These are phyloP conservation scores for Oceanites oceanicus DNA, from an alignment of 2,113 vertebrate species.

Conservation along the genomic window DNA sequence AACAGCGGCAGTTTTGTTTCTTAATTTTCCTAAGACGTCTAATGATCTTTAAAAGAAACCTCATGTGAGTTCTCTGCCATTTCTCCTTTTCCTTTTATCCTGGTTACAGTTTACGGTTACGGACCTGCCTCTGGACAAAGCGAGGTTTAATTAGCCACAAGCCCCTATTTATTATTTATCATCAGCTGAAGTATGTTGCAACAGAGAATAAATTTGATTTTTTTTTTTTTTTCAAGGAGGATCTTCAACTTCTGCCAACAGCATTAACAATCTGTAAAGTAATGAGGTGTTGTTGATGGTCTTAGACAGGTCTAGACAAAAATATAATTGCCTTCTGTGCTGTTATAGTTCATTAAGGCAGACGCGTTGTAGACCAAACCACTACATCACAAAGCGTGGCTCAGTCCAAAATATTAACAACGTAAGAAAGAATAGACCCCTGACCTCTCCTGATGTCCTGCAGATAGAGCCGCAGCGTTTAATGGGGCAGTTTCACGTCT, in stretches of 20 bases:
- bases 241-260: slow-evolving; percentile 27
- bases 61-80: neutral
- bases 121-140: slow-evolving; percentile 21
- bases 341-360: slow-evolving; percentile 51
- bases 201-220: neutral
- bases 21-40: neutral
- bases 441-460: neutral
- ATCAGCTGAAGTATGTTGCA: neutral
- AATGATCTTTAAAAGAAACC: neutral
- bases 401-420: neutral
- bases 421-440: neutral
- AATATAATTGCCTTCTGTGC: slow-evolving; percentile 55
- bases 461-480: neutral
- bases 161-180: slow-evolving; percentile 26
- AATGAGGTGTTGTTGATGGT: slow-evolving; percentile 1
- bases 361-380: neutral
- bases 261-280: slow-evolving; percentile 14
- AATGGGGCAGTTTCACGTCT: neutral
- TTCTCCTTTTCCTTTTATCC: neutral
- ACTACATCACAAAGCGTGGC: neutral
- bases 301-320: slow-evolving; percentile 15
- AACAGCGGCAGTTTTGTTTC: neutral
- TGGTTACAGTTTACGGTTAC: neutral
- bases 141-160: slow-evolving; percentile 40
- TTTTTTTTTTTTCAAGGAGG: neutral